Base-by-base conservation (phyloP, 2,888 invertebrate species). In the Amblyjoppa fuscipennis region DNA sequence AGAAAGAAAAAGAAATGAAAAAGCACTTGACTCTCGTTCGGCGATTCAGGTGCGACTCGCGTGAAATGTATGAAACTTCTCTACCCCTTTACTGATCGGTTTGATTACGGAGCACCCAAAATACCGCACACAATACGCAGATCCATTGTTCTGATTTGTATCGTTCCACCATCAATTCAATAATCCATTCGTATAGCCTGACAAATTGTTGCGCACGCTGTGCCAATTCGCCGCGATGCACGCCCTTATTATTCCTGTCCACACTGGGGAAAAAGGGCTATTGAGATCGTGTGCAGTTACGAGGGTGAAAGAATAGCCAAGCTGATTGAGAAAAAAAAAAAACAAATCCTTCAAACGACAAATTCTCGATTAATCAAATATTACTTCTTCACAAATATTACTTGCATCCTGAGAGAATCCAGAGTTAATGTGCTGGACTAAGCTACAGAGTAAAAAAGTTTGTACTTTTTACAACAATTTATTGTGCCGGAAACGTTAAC, bases 221-320 rank as follows among this genome's bases (percentile, higher is more conserved):
- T 49, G 61, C 49, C 45, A 61, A 75, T 75, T 75, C 45, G 45
- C 16, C 2, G 25, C 25, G 41, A 31, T 25, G 16, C 59, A 20
- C 41, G 20, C 51, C 31, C 49, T 61, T 61, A 61, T 74, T 74
- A 45, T 28, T 59, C 11, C 56, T 59, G 28, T 59, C 28, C 16
- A 16, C 3, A 16, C 16, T 49, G 13, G 45, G 16, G 4, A 16
- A 3, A 73, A 3, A 73, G 4, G 2, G 2, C 56, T 56, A 41
- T 41, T 38, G 56, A 56, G 59, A 5, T 16, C 4, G 2, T 31
- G 34, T 34, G 71, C 71, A 31, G 7, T 71, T n/a, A 38, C 25
- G 38, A 4, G 5, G 13, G 20, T 16, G 13, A 49, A 13, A 16
- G 45, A 49, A 49, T 49, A 49, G 16, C 16, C 3, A 16, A 49